Evolutionary conservation across 2,113 vertebrate genomes (phyloP).

Genomic region (Bujurquina vittata): DNA sequence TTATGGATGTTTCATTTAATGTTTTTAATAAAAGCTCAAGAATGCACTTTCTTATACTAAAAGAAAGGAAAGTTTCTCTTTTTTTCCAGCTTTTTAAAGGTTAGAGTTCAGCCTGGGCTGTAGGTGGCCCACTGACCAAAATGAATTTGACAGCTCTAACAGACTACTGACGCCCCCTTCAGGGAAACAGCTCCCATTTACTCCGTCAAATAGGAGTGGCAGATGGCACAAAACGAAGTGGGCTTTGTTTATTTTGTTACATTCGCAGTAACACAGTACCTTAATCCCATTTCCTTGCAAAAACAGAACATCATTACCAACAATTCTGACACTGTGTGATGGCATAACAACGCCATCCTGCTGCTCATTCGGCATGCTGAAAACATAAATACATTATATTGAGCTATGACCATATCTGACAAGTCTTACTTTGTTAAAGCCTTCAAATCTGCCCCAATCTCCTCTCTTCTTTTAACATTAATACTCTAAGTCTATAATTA

Average conservation of each 20-base stretch:
- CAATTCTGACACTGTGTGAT: background rate
- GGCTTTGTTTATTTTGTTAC: background rate
- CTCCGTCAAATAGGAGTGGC: background rate
- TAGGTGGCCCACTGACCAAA: background rate
- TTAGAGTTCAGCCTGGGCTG: background rate
- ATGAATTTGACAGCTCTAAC: background rate
- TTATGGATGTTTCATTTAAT: background rate
- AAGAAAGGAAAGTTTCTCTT: background rate
- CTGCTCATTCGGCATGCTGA: background rate
- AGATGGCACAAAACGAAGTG: background rate
- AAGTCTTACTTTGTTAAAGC: background rate
- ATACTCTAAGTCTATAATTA: background rate
- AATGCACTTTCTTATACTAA: background rate
- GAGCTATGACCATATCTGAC: background rate
- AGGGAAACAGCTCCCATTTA: background rate
- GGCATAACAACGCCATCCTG: background rate
- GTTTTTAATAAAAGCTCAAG: rapidly evolving
- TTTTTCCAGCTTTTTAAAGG: background rate
- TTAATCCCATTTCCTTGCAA: background rate
- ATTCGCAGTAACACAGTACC: background rate
- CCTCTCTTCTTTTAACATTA: background rate
- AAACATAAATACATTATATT: background rate
- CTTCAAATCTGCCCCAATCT: background rate
- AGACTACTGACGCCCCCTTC: background rate
- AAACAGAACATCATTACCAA: background rate